Percentiles rank a stretch among this genome's conserved stretches.
Evolutionary conservation across 1,140 invertebrate species (phyloP).

Genomic region (Diachasma alloeum): DNA sequence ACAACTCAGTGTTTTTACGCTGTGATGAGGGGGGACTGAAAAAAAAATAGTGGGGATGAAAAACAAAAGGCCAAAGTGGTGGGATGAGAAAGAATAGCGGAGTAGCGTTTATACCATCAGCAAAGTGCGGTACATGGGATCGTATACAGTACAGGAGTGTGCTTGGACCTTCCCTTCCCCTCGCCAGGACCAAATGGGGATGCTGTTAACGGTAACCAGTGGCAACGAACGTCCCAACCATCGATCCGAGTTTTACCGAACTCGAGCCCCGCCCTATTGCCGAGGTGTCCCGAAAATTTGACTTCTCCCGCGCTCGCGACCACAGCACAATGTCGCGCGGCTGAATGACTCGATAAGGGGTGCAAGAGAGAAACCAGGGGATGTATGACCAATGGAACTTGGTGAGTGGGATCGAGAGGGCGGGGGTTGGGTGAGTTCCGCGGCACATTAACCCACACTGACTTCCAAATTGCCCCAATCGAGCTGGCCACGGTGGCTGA

Average conservation of each 20-base stretch:
- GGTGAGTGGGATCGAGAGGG: neutral
- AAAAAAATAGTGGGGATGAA: slow-evolving; percentile 1
- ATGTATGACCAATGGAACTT: neutral
- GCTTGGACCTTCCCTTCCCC: neutral
- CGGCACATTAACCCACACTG: slow-evolving; percentile 4
- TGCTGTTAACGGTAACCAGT: slow-evolving; percentile 65
- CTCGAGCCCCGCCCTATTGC: slow-evolving; percentile 55
- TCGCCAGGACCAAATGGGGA: slow-evolving; percentile 37
- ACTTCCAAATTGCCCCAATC: neutral
- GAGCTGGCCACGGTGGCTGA: neutral
- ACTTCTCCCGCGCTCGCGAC: slow-evolving; percentile 30
- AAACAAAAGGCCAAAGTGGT: neutral
- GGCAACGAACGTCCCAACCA: slow-evolving; percentile 62
- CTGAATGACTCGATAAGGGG: slow-evolving; percentile 20
- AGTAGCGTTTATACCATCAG: slow-evolving; percentile 11
- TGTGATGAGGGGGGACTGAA: neutral
- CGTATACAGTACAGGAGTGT: slow-evolving; percentile 1
- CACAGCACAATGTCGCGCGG: slow-evolving; percentile 4
- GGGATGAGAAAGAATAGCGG: slow-evolving; percentile 6
- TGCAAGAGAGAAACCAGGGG: neutral
- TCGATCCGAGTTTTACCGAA: slow-evolving; percentile 65
- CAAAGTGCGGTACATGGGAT: neutral
- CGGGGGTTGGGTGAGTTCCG: neutral
- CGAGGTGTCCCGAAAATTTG: slow-evolving; percentile 53
- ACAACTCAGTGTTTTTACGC: neutral